Evolutionary conservation across 2,797 vertebrate genomes (phyloP).

Genomic region (Crocodylus rhombifer): DNA sequence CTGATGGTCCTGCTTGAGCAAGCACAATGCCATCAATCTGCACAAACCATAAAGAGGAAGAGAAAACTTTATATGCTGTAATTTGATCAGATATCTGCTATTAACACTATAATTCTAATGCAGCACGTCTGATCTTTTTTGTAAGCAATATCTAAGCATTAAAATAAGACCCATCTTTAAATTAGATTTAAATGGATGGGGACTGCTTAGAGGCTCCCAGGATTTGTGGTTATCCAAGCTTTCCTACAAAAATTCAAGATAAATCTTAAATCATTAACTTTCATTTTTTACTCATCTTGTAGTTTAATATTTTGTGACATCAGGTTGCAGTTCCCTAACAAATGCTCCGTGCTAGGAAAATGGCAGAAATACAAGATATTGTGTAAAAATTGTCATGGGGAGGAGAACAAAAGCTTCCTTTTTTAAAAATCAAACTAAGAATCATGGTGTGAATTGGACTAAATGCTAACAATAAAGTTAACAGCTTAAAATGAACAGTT

Average conservation of each 20-base stretch:
- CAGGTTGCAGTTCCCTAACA: constrained; percentile 10
- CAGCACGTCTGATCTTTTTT: neutral
- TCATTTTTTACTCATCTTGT: neutral
- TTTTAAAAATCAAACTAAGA: constrained; percentile 36
- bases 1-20: neutral
- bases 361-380: constrained; percentile 35
- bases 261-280: constrained; percentile 39
- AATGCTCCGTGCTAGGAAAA: constrained; percentile 25
- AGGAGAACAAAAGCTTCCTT: constrained; percentile 8
- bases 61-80: neutral
- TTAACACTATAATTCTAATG: neutral
- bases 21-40: neutral
- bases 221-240: neutral
- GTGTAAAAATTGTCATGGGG: constrained; percentile 39
- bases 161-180: constrained; percentile 10
- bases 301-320: constrained; percentile 29
- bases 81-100: neutral
- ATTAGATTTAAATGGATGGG: constrained; percentile 24
- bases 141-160: neutral
- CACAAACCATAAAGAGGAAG: neutral
- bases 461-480: constrained; percentile 68
- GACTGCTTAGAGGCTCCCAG: neutral
- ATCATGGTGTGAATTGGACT: constrained; percentile 57
- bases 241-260: constrained; percentile 31
- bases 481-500: constrained; percentile 75